Percentiles rank a stretch among this genome's conserved stretches.
Conservation (phyloP, 2,888 invertebrate genomes). For the Melanotus villosus region DNA sequence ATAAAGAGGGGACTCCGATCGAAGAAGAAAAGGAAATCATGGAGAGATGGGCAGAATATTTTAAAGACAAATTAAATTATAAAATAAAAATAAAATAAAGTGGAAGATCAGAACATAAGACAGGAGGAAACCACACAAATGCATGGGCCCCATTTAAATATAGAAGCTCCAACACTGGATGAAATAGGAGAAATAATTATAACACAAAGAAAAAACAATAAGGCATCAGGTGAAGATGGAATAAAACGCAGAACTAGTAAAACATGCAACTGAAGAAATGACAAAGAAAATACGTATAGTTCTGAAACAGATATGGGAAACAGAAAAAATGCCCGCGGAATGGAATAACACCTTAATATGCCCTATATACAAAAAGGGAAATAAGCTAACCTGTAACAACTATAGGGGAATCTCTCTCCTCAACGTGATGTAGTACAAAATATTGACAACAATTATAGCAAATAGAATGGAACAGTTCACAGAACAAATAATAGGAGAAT, state of each 20-base stretch:
- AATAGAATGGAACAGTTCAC: background rate
- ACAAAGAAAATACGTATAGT: too few species aligned
- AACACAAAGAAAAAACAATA: background rate
- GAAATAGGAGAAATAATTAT: slow-evolving; percentile 1
- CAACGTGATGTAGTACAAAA: background rate
- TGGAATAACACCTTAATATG: too few species aligned
- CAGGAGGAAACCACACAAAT: too few species aligned
- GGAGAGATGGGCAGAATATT: background rate
- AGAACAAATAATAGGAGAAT: background rate
- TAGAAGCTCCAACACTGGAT: too few species aligned
- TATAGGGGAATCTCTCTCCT: background rate
- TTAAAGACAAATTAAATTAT: too few species aligned
- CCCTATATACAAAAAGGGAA: background rate
- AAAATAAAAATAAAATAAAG: too few species aligned
- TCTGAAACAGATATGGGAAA: too few species aligned
- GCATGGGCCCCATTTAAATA: too few species aligned
- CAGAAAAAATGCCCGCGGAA: too few species aligned
- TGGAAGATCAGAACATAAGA: too few species aligned
- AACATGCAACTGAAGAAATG: too few species aligned
- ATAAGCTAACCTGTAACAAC: background rate
- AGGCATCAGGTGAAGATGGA: background rate
- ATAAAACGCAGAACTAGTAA: too few species aligned
- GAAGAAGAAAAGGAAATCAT: background rate
- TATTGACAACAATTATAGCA: slow-evolving; percentile 3
- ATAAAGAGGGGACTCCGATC: background rate